Conservation (phyloP, 1,140 invertebrate species). For the Drosophila bocqueti region DNA sequence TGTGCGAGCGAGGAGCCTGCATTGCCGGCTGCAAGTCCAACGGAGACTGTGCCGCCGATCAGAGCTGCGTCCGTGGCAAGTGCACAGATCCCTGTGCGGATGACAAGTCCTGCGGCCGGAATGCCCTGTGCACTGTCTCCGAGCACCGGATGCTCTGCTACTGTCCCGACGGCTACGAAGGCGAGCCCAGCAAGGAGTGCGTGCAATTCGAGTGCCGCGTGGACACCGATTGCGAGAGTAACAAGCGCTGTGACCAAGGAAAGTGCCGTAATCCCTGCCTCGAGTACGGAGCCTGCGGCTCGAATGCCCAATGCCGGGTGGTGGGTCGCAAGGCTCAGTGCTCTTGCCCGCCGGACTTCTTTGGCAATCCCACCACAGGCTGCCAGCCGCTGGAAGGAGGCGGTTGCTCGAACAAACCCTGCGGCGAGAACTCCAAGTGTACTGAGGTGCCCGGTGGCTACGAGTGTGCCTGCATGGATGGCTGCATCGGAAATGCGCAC, state of each 20-base stretch:
- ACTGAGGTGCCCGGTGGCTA: conserved; percentile 90
- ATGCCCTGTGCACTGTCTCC: conserved; percentile 90
- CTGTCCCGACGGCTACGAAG: conserved; percentile 93
- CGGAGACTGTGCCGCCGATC: conserved; percentile 91
- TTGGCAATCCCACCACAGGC: conserved; percentile 92
- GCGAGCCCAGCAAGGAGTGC: conserved; percentile 91
- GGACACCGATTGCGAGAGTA: conserved; percentile 91
- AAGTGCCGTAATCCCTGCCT: conserved; percentile 94
- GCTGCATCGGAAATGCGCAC: conserved; percentile 93
- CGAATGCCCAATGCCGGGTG: conserved; percentile 94
- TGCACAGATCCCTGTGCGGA: conserved; percentile 91
- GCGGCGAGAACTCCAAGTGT: conserved; percentile 93
- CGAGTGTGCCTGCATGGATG: conserved; percentile 91
- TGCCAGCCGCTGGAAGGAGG: conserved; percentile 89
- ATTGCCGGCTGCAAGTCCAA: conserved; percentile 91
- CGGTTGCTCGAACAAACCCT: conserved; percentile 91
- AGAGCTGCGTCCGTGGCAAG: conserved; percentile 90
- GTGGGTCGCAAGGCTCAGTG: conserved; percentile 91
- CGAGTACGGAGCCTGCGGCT: conserved; percentile 90
- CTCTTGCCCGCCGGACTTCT: conserved; percentile 93
- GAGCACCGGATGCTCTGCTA: conserved; percentile 93
- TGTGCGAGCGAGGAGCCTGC: conserved; percentile 89
- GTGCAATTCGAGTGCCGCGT: conserved; percentile 91
- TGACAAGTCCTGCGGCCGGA: conserved; percentile 89
- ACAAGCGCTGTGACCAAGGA: conserved; percentile 90